phyloP scores from a whole-genome alignment of 2,888 invertebrate genomes.

The Heliconius ismenius region DNA sequence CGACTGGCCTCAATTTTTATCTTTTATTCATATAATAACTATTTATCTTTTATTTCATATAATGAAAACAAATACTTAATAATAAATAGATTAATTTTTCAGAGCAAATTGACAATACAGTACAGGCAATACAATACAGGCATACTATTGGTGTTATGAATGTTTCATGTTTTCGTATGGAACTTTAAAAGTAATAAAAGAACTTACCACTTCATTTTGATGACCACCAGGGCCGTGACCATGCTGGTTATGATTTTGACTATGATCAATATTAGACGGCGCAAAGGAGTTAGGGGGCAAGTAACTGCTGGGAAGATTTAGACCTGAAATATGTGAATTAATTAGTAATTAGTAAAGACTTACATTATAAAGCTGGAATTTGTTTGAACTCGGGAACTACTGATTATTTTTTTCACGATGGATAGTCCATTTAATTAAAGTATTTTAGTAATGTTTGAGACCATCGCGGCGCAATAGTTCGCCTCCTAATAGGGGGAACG shows the following conservation, averaged over 20 bases:
- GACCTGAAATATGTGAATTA: slow-evolving; percentile 37
- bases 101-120: background rate
- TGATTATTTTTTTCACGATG: too few relatives aligned
- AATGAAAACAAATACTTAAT: too few relatives aligned
- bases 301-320: slow-evolving; percentile 58
- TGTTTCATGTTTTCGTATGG: background rate
- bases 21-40: too few relatives aligned
- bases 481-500: too few relatives aligned
- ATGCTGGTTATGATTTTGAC: slow-evolving; percentile 44
- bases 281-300: slow-evolving; percentile 54
- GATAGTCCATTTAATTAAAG: too few relatives aligned
- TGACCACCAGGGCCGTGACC: slow-evolving; percentile 45
- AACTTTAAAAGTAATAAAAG: background rate
- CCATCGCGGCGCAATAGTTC: too few relatives aligned
- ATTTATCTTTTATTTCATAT: too few relatives aligned
- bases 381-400: too few relatives aligned
- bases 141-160: background rate
- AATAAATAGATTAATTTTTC: background rate
- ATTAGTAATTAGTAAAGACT: too few relatives aligned
- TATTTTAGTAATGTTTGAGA: too few relatives aligned
- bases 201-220: slow-evolving; percentile 70
- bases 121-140: background rate
- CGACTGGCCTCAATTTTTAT: too few relatives aligned
- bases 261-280: slow-evolving; percentile 44
- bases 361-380: too few relatives aligned